Conservation (phyloP, 2,113 vertebrate genomes). For the Elephas maximus region DNA sequence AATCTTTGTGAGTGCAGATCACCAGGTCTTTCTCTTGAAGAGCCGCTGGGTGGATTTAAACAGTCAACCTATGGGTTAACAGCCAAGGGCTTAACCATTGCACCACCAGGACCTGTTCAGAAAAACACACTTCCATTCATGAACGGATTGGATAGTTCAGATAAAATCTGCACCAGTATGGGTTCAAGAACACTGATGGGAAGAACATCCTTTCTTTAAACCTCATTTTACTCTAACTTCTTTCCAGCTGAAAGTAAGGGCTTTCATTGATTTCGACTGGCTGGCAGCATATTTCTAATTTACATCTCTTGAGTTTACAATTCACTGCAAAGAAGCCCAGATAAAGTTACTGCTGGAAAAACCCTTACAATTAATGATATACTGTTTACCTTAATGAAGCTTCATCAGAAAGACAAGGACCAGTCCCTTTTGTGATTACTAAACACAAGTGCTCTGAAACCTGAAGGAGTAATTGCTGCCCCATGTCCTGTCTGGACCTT, state of each 20-base stretch:
- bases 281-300: slow-evolving; percentile 69
- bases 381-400: slow-evolving; percentile 62
- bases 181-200: neutral
- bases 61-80: neutral
- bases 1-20: neutral
- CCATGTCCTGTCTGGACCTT: neutral
- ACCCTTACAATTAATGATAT: slow-evolving; percentile 35
- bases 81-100: neutral
- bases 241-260: slow-evolving; percentile 10
- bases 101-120: neutral
- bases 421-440: neutral
- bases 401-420: slow-evolving; percentile 13
- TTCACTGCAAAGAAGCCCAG: slow-evolving; percentile 64
- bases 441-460: neutral
- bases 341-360: slow-evolving; percentile 68
- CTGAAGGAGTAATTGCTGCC: slow-evolving; percentile 54
- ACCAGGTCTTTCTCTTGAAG: neutral
- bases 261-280: slow-evolving; percentile 66
- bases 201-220: neutral
- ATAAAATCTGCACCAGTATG: neutral
- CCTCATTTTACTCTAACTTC: slow-evolving; percentile 8
- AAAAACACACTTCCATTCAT: neutral
- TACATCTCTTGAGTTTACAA: slow-evolving; percentile 66
- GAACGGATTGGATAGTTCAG: neutral
- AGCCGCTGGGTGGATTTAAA: neutral